phyloP scores from a whole-genome alignment of 2,888 invertebrate species.

The Eristalis pertinax region DNA sequence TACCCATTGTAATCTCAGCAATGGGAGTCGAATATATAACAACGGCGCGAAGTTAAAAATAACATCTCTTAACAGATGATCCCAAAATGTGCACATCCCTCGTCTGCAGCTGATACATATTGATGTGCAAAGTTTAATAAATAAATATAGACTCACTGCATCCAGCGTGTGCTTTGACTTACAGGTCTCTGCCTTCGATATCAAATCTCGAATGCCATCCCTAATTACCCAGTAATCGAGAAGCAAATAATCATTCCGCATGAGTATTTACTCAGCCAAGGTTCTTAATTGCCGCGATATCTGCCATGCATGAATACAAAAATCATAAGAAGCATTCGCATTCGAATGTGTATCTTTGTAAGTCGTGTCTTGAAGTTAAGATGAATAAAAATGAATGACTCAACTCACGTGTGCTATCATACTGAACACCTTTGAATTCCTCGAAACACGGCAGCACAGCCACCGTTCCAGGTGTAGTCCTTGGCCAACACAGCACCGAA shows the following conservation, averaged over 20 bases:
- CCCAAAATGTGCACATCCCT: too few relatives aligned
- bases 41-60: too few relatives aligned
- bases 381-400: not conserved
- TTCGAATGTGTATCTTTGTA: not conserved
- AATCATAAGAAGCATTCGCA: not conserved
- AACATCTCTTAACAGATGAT: too few relatives aligned
- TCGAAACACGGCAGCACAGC: conserved; percentile 90
- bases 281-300: not conserved
- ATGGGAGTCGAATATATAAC: too few relatives aligned
- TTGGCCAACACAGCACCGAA: conserved; percentile 91
- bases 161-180: not conserved
- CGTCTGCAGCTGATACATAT: not conserved
- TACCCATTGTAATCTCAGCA: too few relatives aligned
- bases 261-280: not conserved
- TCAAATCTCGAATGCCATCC: not conserved
- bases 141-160: not conserved
- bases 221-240: not conserved
- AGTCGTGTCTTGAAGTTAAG: not conserved
- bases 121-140: not conserved
- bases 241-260: not conserved
- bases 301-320: not conserved
- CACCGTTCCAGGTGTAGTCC: conserved; percentile 86
- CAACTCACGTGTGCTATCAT: conserved; percentile 90
- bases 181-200: not conserved
- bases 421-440: conserved; percentile 89